These are phyloP conservation scores for Lytechinus variegatus DNA, from an alignment of 35 echinoderm and acorn worm species.

Conservation along the genomic window DNA sequence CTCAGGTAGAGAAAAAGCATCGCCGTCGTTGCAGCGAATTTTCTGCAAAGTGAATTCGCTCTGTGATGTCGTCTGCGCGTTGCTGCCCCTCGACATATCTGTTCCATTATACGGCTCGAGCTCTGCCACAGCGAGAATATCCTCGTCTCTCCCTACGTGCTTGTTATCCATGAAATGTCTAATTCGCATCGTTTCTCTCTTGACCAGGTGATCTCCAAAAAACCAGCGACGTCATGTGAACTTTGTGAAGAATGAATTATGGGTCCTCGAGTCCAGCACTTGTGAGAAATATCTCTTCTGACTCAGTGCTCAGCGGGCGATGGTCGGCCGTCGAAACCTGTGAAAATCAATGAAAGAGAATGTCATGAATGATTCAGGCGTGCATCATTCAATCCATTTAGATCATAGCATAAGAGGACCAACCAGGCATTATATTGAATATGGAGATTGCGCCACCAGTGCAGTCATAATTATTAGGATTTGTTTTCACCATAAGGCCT, in stretches of 20 bases:
- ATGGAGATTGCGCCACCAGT: background rate
- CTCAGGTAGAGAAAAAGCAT: conserved; percentile 16
- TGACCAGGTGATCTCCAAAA: background rate
- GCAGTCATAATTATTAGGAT: background rate
- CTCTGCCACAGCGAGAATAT: background rate
- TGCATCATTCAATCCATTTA: background rate
- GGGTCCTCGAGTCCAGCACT: background rate
- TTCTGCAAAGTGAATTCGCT: background rate
- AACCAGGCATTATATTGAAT: background rate
- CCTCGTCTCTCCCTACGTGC: conserved; percentile 9
- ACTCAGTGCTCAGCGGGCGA: background rate
- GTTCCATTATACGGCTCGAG: conserved; percentile 24
- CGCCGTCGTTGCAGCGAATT: conserved; percentile 26
- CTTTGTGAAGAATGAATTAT: background rate
- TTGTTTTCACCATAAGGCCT: background rate
- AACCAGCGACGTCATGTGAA: background rate
- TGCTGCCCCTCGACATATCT: background rate
- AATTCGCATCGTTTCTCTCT: conserved; percentile 59
- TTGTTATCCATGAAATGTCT: conserved; percentile 76
- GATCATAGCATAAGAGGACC: background rate
- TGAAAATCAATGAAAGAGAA: background rate
- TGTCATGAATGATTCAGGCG: background rate
- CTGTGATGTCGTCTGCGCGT: conserved; percentile 17
- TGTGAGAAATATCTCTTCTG: background rate
- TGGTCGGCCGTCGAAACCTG: background rate